Conservation (phyloP, 2,888 invertebrate species). For the Periphyllus acericola region DNA sequence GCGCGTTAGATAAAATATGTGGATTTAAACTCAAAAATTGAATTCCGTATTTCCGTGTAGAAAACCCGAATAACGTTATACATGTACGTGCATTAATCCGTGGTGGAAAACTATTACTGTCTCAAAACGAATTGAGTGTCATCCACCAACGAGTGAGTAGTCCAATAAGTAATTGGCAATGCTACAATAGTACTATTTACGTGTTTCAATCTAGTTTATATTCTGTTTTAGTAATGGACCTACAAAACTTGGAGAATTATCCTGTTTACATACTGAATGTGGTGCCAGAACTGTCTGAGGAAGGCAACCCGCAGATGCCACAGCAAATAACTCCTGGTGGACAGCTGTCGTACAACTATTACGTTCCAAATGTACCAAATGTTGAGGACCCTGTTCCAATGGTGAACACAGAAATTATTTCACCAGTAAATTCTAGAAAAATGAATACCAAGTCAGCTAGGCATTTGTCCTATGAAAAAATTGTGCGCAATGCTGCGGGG, state of each 20-base stretch:
- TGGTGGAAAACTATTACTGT: neutral
- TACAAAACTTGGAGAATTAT: constrained; percentile 47
- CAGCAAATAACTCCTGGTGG: constrained; percentile 12
- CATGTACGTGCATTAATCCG: no score
- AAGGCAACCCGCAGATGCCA: neutral
- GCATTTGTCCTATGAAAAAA: constrained; percentile 9
- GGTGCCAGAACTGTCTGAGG: constrained; percentile 37
- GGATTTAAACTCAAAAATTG: neutral
- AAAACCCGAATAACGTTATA: no score
- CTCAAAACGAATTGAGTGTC: neutral
- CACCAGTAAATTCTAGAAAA: neutral
- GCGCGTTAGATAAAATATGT: neutral
- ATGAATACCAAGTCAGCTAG: neutral
- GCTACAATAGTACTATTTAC: neutral
- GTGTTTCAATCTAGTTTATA: neutral
- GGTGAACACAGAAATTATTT: neutral
- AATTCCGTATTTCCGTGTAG: neutral
- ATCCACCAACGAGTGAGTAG: neutral
- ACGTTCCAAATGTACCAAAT: constrained; percentile 38
- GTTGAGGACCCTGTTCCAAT: constrained; percentile 10
- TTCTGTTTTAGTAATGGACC: constrained; percentile 45
- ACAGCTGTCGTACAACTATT: constrained; percentile 31
- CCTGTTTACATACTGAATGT: constrained; percentile 49
- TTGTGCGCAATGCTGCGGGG: neutral
- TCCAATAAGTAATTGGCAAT: neutral